Conservation (phyloP, 2,888 invertebrate genomes). For the Drosophila robusta region DNA sequence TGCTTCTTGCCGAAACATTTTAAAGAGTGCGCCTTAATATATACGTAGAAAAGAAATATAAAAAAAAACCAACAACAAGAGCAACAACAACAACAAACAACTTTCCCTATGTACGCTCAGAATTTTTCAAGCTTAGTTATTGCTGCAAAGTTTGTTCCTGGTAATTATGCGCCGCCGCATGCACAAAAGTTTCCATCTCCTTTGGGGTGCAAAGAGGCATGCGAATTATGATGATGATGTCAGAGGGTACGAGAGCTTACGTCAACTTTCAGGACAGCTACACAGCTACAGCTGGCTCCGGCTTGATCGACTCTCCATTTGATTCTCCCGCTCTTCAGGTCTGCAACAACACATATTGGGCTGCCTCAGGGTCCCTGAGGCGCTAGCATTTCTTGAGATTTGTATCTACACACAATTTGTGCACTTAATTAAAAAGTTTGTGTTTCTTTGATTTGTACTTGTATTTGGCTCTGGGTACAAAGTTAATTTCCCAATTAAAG, state of each 20-base stretch:
- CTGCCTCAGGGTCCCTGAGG: no score
- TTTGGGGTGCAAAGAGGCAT: slow-evolving; percentile 61
- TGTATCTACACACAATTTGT: slow-evolving; percentile 23
- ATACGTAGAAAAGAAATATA: background rate
- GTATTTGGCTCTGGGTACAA: slow-evolving; percentile 25
- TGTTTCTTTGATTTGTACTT: slow-evolving; percentile 52
- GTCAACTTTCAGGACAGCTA: slow-evolving; percentile 25
- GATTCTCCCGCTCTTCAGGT: background rate
- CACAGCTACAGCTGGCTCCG: slow-evolving; percentile 17
- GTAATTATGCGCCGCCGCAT: slow-evolving; percentile 73
- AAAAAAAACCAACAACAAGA: no score
- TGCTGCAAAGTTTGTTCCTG: slow-evolving; percentile 61
- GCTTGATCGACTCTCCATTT: slow-evolving; percentile 38
- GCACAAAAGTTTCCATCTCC: slow-evolving; percentile 61
- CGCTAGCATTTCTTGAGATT: slow-evolving; percentile 2
- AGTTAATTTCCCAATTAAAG: slow-evolving; percentile 71
- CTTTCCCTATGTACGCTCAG: slow-evolving; percentile 31
- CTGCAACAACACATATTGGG: background rate
- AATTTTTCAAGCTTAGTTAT: slow-evolving; percentile 66
- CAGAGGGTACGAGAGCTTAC: slow-evolving; percentile 11
- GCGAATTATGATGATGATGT: slow-evolving; percentile 62
- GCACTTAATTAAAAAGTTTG: slow-evolving; percentile 66
- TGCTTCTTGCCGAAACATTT: slow-evolving; percentile 41
- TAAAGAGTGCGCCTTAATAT: slow-evolving; percentile 17
- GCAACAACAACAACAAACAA: slow-evolving; percentile 13